A percentile compares a stretch with the other conserved stretches of the same genome.
Conservation (phyloP, 2,888 invertebrate genomes). For the Drosophila glabriapex region DNA sequence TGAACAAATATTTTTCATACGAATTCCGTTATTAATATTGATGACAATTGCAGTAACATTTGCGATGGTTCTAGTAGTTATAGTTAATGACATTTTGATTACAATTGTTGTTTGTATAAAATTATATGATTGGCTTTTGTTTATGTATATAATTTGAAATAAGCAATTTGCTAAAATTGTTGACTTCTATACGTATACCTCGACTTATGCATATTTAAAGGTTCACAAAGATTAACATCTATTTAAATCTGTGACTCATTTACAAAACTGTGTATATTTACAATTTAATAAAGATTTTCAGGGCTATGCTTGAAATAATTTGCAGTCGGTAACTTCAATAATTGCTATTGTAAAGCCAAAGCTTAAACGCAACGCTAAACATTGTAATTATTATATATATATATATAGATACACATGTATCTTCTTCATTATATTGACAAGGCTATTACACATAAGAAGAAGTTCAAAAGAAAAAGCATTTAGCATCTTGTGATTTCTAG, state of each 20-base stretch:
- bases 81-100: background rate
- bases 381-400: background rate
- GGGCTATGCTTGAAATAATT: background rate
- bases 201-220: background rate
- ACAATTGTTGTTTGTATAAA: background rate
- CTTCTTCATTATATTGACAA: background rate
- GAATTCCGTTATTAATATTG: constrained; percentile 4
- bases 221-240: background rate
- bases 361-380: background rate
- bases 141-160: background rate
- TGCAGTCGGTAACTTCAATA: background rate
- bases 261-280: background rate
- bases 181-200: background rate
- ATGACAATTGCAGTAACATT: background rate
- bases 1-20: background rate
- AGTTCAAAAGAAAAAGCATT: background rate
- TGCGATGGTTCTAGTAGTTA: background rate
- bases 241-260: background rate
- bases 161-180: background rate
- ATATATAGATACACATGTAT: background rate
- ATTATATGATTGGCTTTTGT: background rate
- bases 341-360: background rate
- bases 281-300: background rate
- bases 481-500: background rate
- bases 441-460: background rate